These are phyloP conservation scores for Cerceris rybyensis DNA, from an alignment of 2,888 invertebrate genomes.

Conservation along the genomic window DNA sequence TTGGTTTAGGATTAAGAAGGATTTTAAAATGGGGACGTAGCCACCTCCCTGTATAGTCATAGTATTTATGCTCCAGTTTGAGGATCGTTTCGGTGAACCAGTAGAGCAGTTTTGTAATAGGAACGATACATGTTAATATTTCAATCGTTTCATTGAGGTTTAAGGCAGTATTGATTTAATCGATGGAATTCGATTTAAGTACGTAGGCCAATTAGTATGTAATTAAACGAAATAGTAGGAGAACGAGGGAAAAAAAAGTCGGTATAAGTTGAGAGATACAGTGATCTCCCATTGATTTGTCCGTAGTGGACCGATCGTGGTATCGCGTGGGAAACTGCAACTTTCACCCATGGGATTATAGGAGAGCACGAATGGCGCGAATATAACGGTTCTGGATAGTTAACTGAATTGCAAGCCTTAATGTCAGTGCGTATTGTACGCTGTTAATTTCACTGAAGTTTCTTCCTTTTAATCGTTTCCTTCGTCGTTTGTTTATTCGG, in stretches of 20 bases:
- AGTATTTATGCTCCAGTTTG: no score
- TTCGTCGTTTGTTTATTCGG: neutral
- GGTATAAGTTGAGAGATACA: slow-evolving; percentile 14
- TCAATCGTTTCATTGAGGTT: no score
- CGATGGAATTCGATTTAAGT: neutral
- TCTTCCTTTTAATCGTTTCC: neutral
- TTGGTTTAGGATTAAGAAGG: no score
- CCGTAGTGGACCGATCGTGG: slow-evolving; percentile 11
- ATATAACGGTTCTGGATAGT: slow-evolving; percentile 64
- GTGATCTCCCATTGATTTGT: slow-evolving; percentile 42
- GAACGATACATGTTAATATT: no score
- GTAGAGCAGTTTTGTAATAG: no score
- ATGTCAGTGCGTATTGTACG: slow-evolving; percentile 32
- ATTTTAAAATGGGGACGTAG: no score
- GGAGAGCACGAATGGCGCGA: slow-evolving; percentile 63
- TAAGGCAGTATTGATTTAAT: neutral
- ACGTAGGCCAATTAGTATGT: neutral
- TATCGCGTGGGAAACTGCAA: slow-evolving; percentile 77
- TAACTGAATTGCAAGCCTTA: slow-evolving; percentile 46
- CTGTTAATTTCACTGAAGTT: slow-evolving; percentile 10
- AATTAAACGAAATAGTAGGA: slow-evolving; percentile 20
- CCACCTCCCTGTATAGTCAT: no score
- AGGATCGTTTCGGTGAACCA: no score
- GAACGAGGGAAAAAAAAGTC: slow-evolving; percentile 1
- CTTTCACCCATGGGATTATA: slow-evolving; percentile 78